Evolutionary conservation across 2,797 vertebrate genomes (phyloP).

Genomic region (Chrysocyon brachyurus): DNA sequence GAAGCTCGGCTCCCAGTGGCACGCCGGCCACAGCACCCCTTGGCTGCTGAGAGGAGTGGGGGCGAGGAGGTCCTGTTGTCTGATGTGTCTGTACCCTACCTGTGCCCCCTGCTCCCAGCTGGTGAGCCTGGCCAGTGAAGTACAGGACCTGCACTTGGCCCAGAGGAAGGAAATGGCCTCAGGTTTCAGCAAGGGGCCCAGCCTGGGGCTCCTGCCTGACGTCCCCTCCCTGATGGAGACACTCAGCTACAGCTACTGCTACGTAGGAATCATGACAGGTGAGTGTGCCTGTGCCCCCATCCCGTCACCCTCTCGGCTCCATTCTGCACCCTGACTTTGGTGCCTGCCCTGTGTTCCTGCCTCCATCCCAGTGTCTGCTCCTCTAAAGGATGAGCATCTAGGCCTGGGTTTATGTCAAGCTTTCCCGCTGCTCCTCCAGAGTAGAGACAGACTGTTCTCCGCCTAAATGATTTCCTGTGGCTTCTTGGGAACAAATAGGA

Average conservation of each 20-base stretch:
- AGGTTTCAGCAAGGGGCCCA: slow-evolving; percentile 88
- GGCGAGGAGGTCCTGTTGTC: not conserved
- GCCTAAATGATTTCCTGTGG: not conserved
- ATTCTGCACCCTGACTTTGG: accelerated
- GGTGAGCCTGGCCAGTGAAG: slow-evolving; percentile 95
- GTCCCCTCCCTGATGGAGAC: slow-evolving; percentile 92
- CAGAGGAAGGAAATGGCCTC: slow-evolving; percentile 92
- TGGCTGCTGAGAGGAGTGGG: not conserved
- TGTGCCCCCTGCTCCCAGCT: slow-evolving; percentile 87
- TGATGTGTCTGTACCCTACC: not conserved
- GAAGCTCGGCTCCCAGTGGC: not conserved
- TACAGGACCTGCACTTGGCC: slow-evolving; percentile 91
- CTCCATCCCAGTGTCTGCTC: not conserved
- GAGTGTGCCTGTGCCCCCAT: slow-evolving; percentile 48
- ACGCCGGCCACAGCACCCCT: not conserved
- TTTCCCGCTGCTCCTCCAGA: accelerated
- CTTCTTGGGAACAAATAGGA: not conserved
- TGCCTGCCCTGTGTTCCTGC: not conserved
- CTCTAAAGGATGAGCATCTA: not conserved
- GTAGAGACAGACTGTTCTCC: accelerated
- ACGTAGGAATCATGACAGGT: slow-evolving; percentile 96
- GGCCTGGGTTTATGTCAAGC: not conserved
- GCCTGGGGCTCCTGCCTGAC: slow-evolving; percentile 88
- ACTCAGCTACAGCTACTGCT: slow-evolving; percentile 96
- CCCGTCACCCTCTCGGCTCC: not conserved